These are phyloP conservation scores for Atopsyche davidsoni DNA, from an alignment of 1,140 invertebrate species.

Conservation along the genomic window DNA sequence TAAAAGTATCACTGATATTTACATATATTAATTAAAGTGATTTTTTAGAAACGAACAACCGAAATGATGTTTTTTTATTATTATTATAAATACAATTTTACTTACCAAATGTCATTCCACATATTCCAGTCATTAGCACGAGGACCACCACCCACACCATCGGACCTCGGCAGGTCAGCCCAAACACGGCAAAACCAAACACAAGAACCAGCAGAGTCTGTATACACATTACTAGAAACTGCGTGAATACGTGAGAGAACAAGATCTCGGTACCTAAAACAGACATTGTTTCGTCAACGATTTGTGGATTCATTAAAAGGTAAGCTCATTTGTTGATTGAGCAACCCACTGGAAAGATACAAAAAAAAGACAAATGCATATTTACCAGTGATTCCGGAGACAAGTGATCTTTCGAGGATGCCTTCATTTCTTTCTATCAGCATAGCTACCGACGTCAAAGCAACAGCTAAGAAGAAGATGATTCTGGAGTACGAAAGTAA, in stretches of 20 bases:
- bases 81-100: too few relatives aligned
- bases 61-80: conserved; percentile 12
- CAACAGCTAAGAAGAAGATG: conserved; percentile 90
- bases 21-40: conserved; percentile 3
- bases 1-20: conserved; percentile 10
- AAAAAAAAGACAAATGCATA: conserved; percentile 10
- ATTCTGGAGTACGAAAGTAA: conserved; percentile 61
- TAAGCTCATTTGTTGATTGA: too few relatives aligned
- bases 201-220: conserved; percentile 77
- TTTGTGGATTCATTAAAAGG: too few relatives aligned
- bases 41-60: conserved; percentile 8
- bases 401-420: conserved; percentile 79
- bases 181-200: conserved; percentile 77
- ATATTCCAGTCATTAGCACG: conserved; percentile 76
- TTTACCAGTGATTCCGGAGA: conserved; percentile 65
- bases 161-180: conserved; percentile 73
- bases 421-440: conserved; percentile 87
- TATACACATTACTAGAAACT: conserved; percentile 81
- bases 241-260: conserved; percentile 77
- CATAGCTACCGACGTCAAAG: conserved; percentile 84
- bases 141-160: conserved; percentile 68
- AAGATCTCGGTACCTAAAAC: conserved; percentile 59
- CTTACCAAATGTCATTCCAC: conserved; percentile 88
- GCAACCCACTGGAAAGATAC: too few relatives aligned
- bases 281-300: too few relatives aligned